A percentile compares a stretch with the other conserved stretches of the same genome.
phyloP scores from a whole-genome alignment of 2,888 invertebrate genomes.

The Parnassius orleans region DNA sequence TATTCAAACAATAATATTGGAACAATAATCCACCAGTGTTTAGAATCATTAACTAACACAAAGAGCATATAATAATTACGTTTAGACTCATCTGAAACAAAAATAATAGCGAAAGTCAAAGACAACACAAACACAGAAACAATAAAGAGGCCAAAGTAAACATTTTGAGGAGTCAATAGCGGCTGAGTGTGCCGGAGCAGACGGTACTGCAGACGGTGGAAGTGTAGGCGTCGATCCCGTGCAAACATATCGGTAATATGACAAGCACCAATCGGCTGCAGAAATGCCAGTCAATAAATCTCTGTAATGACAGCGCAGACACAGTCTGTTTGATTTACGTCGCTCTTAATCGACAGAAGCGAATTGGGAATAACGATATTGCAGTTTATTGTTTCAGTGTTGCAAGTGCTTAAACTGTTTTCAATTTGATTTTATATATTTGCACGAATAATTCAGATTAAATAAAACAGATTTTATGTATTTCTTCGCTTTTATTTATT shows the following conservation, averaged over 20 bases:
- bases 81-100: not conserved
- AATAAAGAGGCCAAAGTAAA: slow-evolving; percentile 15
- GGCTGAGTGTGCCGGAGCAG: slow-evolving; percentile 15
- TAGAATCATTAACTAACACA: no score
- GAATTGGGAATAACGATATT: not conserved
- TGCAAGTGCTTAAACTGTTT: not conserved
- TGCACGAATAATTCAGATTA: not conserved
- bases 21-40: no score
- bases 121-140: slow-evolving; percentile 5
- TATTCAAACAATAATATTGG: no score
- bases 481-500: no score
- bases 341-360: not conserved
- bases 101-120: not conserved
- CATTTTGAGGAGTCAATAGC: slow-evolving; percentile 1
- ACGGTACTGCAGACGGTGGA: slow-evolving; percentile 30
- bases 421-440: not conserved
- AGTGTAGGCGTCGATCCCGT: slow-evolving; percentile 27
- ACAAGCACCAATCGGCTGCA: slow-evolving; percentile 27
- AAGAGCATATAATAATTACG: no score
- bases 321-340: slow-evolving; percentile 31
- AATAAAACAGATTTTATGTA: no score
- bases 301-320: slow-evolving; percentile 31
- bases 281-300: slow-evolving; percentile 32
- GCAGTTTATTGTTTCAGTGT: not conserved
- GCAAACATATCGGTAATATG: slow-evolving; percentile 17